phyloP scores from a whole-genome alignment of 2,797 vertebrate genomes.

The Scolopax rusticola region DNA sequence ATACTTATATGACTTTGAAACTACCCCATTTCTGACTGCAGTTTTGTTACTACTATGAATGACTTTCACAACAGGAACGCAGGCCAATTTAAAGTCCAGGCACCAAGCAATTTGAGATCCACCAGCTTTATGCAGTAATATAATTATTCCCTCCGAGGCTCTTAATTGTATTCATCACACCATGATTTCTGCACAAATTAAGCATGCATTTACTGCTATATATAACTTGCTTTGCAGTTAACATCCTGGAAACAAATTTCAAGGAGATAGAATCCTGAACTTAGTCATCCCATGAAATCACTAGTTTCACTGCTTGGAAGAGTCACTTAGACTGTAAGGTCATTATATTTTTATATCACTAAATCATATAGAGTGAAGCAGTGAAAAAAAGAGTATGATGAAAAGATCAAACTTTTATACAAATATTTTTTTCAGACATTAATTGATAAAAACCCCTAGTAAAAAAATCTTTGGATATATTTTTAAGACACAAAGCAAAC shows the following conservation, averaged over 20 bases:
- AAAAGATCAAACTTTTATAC: background rate
- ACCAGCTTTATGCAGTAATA: constrained; percentile 88
- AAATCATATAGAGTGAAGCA: constrained; percentile 5
- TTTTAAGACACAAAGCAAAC: background rate
- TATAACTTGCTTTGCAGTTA: constrained; percentile 87
- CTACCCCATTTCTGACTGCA: constrained; percentile 68
- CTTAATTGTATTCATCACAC: constrained; percentile 90
- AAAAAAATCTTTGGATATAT: background rate
- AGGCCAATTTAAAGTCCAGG: constrained; percentile 88
- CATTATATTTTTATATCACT: constrained; percentile 49
- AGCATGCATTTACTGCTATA: constrained; percentile 88
- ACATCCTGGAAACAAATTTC: constrained; percentile 88
- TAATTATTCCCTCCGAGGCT: constrained; percentile 89
- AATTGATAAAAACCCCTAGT: background rate
- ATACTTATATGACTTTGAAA: constrained; percentile 83
- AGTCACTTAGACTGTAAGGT: constrained; percentile 76
- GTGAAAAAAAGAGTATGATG: background rate
- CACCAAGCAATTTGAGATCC: constrained; percentile 87
- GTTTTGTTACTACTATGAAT: constrained; percentile 77
- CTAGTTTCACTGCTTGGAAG: constrained; percentile 64
- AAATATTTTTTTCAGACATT: background rate
- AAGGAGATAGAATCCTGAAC: constrained; percentile 83
- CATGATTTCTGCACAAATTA: constrained; percentile 90
- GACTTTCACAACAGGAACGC: constrained; percentile 86
- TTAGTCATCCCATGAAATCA: constrained; percentile 80